Conservation (phyloP, 2,888 invertebrate species). For the Zonitis immaculata region DNA sequence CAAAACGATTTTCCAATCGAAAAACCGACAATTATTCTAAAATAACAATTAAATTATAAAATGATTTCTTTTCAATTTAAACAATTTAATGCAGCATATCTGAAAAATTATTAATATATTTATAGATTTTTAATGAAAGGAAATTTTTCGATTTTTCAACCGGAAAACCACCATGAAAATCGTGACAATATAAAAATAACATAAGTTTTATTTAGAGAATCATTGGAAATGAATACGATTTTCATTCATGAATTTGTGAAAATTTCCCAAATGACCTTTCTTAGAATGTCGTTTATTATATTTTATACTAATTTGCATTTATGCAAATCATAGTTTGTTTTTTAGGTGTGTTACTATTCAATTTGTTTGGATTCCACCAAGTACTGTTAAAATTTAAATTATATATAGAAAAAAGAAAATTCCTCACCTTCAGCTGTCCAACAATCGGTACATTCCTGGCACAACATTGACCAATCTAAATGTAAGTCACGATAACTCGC, state of each 20-base stretch:
- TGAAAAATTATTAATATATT: too few species aligned
- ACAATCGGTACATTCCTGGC: conserved; percentile 58
- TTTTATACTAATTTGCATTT: background rate
- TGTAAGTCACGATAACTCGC: conserved; percentile 62
- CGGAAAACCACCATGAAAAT: too few species aligned
- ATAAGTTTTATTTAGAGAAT: too few species aligned
- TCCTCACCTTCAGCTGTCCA: conserved; percentile 63
- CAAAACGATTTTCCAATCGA: too few species aligned
- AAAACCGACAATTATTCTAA: too few species aligned
- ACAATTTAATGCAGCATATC: too few species aligned
- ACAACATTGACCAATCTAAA: conserved; percentile 61
- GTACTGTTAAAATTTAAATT: too few species aligned
- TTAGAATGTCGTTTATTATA: background rate
- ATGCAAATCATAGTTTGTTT: background rate
- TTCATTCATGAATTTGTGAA: background rate
- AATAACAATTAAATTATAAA: too few species aligned
- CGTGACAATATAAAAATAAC: too few species aligned
- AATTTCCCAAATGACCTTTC: background rate
- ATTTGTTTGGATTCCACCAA: background rate
- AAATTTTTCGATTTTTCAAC: background rate
- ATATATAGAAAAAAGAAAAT: too few species aligned
- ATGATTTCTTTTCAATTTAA: too few species aligned
- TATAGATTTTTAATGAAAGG: too few species aligned
- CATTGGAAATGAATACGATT: background rate
- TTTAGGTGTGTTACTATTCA: background rate